A percentile compares a stretch with the other conserved stretches of the same genome.
Conservation (phyloP, 1,140 invertebrate species). For the Drosophila parabipectinata region DNA sequence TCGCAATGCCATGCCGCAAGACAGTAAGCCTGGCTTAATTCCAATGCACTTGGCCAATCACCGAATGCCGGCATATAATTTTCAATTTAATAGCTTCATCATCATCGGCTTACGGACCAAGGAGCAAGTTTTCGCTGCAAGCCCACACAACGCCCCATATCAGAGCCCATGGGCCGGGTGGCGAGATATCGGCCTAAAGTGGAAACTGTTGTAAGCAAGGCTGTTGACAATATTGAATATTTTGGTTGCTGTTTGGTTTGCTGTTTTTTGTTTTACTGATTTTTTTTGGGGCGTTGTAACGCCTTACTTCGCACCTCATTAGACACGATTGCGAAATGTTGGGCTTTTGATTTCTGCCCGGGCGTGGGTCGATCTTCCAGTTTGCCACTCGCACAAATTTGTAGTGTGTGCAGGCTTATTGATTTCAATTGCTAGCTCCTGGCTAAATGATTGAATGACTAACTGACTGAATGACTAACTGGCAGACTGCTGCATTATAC, state of each 20-base stretch:
- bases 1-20: conserved; percentile 13
- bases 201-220: conserved; percentile 74
- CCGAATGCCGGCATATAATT: conserved; percentile 66
- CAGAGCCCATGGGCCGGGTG: neutral
- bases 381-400: conserved; percentile 64
- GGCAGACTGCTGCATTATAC: conserved; percentile 57
- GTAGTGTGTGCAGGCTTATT: conserved; percentile 73
- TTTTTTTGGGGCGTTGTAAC: conserved; percentile 40
- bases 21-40: conserved; percentile 59
- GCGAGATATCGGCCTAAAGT: conserved; percentile 39
- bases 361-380: conserved; percentile 44
- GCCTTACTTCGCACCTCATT: conserved; percentile 69
- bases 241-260: conserved; percentile 29
- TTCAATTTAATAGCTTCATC: conserved; percentile 81
- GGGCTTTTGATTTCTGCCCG: conserved; percentile 6
- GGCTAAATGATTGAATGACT: neutral
- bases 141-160: neutral
- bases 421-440: conserved; percentile 49
- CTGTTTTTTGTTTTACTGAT: neutral
- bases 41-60: conserved; percentile 72
- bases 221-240: conserved; percentile 67
- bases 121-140: conserved; percentile 39
- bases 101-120: conserved; percentile 21
- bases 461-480: conserved; percentile 6
- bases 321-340: conserved; percentile 46